phyloP scores from a whole-genome alignment of 2,888 invertebrate species.

The Orthosia cruda region DNA sequence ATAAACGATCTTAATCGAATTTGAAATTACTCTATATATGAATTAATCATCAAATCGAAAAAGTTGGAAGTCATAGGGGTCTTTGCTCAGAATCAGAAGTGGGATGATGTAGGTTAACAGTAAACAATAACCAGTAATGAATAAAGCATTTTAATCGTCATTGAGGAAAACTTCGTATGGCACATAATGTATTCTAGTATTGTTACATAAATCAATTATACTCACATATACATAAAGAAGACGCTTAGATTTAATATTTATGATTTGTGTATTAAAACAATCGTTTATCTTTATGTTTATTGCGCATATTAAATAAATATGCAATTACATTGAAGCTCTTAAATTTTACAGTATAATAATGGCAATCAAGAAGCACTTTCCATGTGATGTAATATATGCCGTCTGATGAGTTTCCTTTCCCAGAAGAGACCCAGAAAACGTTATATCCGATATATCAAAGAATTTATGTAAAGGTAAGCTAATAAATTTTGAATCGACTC shows the following conservation, averaged over 20 bases:
- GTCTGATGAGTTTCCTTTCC: slow-evolving; percentile 38
- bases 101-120: neutral
- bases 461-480: slow-evolving; percentile 50
- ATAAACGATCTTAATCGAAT: slow-evolving; percentile 64
- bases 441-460: slow-evolving; percentile 12
- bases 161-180: slow-evolving; percentile 25
- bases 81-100: neutral
- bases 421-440: slow-evolving; percentile 35
- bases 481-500: slow-evolving; percentile 38
- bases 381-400: slow-evolving; percentile 24
- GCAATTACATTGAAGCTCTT: slow-evolving; percentile 26
- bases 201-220: slow-evolving; percentile 18
- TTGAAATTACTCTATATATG: slow-evolving; percentile 63
- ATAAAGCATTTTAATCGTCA: slow-evolving; percentile 62
- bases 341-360: slow-evolving; percentile 38
- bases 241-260: slow-evolving; percentile 35
- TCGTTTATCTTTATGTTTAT: slow-evolving; percentile 32
- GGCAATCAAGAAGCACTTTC: slow-evolving; percentile 36
- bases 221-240: slow-evolving; percentile 8
- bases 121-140: slow-evolving; percentile 33
- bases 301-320: slow-evolving; percentile 35
- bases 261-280: slow-evolving; percentile 39
- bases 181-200: slow-evolving; percentile 14
- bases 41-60: slow-evolving; percentile 51
- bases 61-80: neutral